Evolutionary conservation across 2,113 vertebrate species (phyloP).

Genomic region (Climacteris rufus): DNA sequence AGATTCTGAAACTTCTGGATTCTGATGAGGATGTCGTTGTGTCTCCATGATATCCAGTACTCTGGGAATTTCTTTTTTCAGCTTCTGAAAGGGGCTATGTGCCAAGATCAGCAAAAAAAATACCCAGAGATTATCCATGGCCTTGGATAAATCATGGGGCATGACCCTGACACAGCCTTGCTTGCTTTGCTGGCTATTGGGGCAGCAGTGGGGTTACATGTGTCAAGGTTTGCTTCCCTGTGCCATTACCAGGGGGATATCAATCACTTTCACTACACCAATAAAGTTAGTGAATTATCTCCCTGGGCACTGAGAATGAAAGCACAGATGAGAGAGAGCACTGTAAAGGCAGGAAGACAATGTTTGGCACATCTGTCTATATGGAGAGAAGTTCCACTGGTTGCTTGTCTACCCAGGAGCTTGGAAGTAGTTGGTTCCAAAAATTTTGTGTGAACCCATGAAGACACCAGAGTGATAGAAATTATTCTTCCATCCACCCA

Average conservation of each 20-base stretch:
- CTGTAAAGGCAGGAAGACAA: background rate
- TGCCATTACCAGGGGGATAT: background rate
- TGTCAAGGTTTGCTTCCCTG: background rate
- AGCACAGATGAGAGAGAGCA: background rate
- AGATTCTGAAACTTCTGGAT: background rate
- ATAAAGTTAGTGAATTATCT: background rate
- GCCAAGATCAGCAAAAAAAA: background rate
- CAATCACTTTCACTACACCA: background rate
- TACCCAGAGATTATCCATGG: background rate
- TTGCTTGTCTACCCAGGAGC: background rate
- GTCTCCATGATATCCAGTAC: background rate
- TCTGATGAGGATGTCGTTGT: background rate
- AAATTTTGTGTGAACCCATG: background rate
- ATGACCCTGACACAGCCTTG: background rate
- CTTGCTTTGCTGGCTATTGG: background rate
- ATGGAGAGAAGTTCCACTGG: background rate
- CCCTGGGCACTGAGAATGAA: background rate
- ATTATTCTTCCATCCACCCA: background rate
- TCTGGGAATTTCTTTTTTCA: background rate
- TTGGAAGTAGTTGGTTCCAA: background rate
- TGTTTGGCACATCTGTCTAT: background rate
- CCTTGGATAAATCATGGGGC: background rate
- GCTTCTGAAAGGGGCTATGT: background rate
- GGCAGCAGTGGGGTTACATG: accelerated
- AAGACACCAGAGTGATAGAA: background rate